Evolutionary conservation across 37 sponge, comb jelly and placozoan genomes (phyloP), one percentile per base, ranked within the genome.

Genomic region (Geodia barretti): DNA sequence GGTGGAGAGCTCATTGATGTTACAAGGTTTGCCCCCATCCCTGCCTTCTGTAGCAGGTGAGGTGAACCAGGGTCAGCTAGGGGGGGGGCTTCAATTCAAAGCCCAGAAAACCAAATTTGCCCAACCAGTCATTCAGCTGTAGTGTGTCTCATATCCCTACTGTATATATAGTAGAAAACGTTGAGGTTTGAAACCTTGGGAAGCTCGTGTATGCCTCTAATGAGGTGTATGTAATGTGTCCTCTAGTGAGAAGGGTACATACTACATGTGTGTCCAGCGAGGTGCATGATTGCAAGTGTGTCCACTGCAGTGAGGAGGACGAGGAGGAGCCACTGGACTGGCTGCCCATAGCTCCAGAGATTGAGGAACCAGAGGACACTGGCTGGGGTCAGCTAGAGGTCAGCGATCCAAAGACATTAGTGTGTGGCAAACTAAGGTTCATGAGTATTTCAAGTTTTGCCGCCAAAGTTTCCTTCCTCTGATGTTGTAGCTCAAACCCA

Each of bases 301-400:
- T 34, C 40, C 73, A 21, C 41, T 69, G 38, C 37, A 86, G 88
- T 89, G 92, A 89, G 59, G 96, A 95, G 41, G 92, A 89, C 62
- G 86, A 79, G 0, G 88, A 87, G 34, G 87, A 88, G 7, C 77
- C 88, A 23, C 74, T 97, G 61, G 91, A 89, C 77, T 98, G 93
- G 88, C 78, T 98, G 19, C 95, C 98, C 9, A 83, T 90, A 39
- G 93, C 95, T 58, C 98, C 98, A 21, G 98, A 98, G 69, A 88
- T 98, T 9, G 95, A 98, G 25, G 98, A 98, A 41, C 98, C 98
- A 28, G 98, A 98, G 74, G 98, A 98, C 39, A 87, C 90, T 9
- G 95, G 94, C 23, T 95, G 95, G 95, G 98, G 96, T 31, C 96
- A 96, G 74, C 77, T 96, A n/a, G 96, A 96, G 90, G 93, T 89